Evolutionary conservation across 2,888 invertebrate genomes (phyloP).

Genomic region (Conus canariensis): DNA sequence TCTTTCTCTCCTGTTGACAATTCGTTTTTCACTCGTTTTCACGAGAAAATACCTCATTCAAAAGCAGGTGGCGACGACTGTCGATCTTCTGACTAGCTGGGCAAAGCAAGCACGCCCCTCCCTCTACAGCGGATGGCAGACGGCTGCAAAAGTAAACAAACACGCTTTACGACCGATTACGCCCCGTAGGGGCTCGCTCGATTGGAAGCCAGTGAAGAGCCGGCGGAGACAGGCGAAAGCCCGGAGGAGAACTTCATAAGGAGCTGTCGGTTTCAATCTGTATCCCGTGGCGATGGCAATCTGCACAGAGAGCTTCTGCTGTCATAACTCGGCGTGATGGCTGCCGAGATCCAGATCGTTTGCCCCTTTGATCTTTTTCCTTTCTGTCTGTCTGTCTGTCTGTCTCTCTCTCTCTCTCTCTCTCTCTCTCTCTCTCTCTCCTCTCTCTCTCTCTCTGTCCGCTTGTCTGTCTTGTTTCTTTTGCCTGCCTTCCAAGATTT

Average conservation of each 20-base stretch:
- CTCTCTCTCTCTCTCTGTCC: too few species aligned
- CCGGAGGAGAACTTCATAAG: constrained; percentile 26
- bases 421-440: too few species aligned
- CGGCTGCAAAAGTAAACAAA: neutral
- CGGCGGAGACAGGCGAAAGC: neutral
- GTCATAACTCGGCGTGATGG: constrained; percentile 19
- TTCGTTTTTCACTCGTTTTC: neutral
- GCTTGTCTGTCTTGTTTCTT: too few species aligned
- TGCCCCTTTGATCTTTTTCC: constrained; percentile 1
- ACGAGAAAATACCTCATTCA: neutral
- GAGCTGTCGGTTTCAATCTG: constrained; percentile 33
- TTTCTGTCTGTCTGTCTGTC: neutral
- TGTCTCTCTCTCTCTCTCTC: too few species aligned
- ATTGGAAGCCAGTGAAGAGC: neutral
- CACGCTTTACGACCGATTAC: neutral
- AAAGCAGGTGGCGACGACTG: neutral
- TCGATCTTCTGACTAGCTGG: neutral
- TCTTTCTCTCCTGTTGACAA: neutral
- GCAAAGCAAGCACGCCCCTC: neutral
- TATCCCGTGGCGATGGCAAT: constrained; percentile 24
- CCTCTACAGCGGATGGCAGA: neutral
- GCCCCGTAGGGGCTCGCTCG: neutral
- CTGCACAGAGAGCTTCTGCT: constrained; percentile 5
- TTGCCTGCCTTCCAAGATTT: too few species aligned
- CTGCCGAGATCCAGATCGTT: neutral